phyloP scores from a whole-genome alignment of 2,113 vertebrate genomes.

The Solenodon paradoxus region DNA sequence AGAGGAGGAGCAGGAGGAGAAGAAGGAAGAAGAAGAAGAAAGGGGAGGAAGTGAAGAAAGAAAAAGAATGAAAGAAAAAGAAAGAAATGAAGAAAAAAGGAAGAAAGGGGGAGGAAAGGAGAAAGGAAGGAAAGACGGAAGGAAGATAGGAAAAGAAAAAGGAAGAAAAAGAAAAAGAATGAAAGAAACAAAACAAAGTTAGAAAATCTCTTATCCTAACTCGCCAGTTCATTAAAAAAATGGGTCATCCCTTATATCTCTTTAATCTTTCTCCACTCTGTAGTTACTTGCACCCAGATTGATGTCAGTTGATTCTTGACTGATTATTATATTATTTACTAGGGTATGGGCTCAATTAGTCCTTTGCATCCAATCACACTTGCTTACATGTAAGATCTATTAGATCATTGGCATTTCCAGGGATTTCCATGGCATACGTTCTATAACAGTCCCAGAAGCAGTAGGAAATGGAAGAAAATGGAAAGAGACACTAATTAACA shows the following conservation, averaged over 20 bases:
- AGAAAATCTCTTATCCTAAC: not conserved
- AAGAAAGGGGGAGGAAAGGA: too few relatives aligned
- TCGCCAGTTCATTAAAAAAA: not conserved
- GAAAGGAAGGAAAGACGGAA: too few relatives aligned
- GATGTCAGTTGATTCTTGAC: not conserved
- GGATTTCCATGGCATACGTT: not conserved
- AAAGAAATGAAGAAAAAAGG: too few relatives aligned
- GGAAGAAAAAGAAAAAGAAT: too few relatives aligned
- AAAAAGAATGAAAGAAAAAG: too few relatives aligned
- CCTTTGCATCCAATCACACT: not conserved
- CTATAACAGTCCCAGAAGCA: not conserved
- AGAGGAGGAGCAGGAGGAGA: too few relatives aligned
- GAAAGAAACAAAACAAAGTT: not conserved
- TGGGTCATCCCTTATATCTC: not conserved
- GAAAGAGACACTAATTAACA: not conserved
- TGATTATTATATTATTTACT: conserved; percentile 9
- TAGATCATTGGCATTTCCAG: not conserved
- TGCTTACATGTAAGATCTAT: not conserved
- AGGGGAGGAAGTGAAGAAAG: too few relatives aligned
- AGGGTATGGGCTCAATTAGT: not conserved
- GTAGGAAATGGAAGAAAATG: not conserved
- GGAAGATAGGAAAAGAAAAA: too few relatives aligned
- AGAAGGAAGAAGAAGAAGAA: too few relatives aligned
- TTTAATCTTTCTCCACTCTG: not conserved
- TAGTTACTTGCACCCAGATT: not conserved